phyloP scores from a whole-genome alignment of 2,113 vertebrate species.

The Nycticebus coucang region DNA sequence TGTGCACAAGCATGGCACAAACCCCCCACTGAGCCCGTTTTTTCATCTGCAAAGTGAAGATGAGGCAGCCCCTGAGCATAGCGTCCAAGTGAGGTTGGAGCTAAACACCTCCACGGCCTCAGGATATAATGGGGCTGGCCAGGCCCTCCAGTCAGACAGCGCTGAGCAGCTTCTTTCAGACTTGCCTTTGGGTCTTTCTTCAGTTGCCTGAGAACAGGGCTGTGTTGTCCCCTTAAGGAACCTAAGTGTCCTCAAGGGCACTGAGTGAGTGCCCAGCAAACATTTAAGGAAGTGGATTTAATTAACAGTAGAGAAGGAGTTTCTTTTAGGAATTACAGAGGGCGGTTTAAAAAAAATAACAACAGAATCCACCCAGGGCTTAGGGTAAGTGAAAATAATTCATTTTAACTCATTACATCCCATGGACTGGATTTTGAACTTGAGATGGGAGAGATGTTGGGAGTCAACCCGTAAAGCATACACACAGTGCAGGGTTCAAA shows the following conservation, averaged over 20 bases:
- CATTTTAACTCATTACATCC: neutral
- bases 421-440: neutral
- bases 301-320: neutral
- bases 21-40: neutral
- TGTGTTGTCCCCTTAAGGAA: neutral
- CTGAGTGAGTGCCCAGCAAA: neutral
- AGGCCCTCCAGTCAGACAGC: neutral
- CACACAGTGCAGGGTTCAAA: neutral
- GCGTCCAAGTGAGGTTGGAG: neutral
- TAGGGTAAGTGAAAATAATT: neutral
- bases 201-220: neutral
- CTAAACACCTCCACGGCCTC: neutral
- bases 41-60: neutral
- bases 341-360: neutral
- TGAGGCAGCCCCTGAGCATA: no score
- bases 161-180: neutral
- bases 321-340: slow-evolving; percentile 3
- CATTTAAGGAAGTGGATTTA: neutral
- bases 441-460: neutral
- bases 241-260: neutral
- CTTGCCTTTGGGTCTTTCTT: neutral
- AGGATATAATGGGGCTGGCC: neutral
- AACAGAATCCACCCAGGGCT: neutral
- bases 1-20: no score
- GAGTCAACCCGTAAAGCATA: neutral